phyloP scores from a whole-genome alignment of 2,888 invertebrate species.

The Melikaiella ostensackeni region DNA sequence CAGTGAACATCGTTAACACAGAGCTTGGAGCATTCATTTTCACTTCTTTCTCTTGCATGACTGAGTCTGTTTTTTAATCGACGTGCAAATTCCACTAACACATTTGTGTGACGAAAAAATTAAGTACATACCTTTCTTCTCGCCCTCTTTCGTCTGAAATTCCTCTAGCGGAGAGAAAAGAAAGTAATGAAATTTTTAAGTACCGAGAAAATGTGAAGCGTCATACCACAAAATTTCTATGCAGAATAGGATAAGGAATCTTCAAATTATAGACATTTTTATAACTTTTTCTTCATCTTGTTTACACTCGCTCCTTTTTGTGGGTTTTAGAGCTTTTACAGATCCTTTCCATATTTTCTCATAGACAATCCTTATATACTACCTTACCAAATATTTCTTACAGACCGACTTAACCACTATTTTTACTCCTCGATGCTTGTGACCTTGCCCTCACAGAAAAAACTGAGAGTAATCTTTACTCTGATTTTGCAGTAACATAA shows the following conservation, averaged over 20 bases:
- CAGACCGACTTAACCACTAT: too few relatives aligned
- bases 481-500: too few relatives aligned
- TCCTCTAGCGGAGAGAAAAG: conserved; percentile 11
- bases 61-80: conserved; percentile 16
- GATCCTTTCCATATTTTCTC: too few relatives aligned
- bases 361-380: too few relatives aligned
- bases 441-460: too few relatives aligned
- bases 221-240: neutral
- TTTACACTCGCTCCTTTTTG: too few relatives aligned
- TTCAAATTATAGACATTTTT: neutral
- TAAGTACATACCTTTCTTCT: conserved; percentile 30
- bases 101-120: conserved; percentile 27
- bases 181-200: conserved; percentile 35
- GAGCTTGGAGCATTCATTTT: conserved; percentile 3
- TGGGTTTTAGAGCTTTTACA: too few relatives aligned
- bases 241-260: conserved; percentile 10
- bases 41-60: neutral
- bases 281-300: too few relatives aligned
- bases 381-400: too few relatives aligned
- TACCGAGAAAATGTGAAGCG: conserved; percentile 9
- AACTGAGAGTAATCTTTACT: too few relatives aligned
- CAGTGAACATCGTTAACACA: conserved; percentile 2
- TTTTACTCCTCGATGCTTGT: too few relatives aligned
- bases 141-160: neutral
- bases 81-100: conserved; percentile 11